Conservation (phyloP, 1,140 invertebrate genomes). For the Stegodyphus mimosarum region DNA sequence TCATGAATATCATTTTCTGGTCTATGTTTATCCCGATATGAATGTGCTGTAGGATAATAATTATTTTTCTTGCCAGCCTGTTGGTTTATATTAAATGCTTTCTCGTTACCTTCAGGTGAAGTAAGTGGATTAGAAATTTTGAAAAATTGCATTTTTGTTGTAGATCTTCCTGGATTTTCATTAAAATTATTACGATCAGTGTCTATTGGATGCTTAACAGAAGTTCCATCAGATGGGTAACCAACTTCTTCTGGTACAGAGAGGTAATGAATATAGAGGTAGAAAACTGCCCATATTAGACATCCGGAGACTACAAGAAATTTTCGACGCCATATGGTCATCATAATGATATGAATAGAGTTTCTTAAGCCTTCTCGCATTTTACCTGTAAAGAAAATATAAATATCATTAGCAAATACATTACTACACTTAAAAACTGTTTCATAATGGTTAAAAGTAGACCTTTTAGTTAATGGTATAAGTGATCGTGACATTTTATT, state of each 20-base stretch:
- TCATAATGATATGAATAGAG: conserved; percentile 15
- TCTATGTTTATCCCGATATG: background rate
- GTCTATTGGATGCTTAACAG: conserved; percentile 36
- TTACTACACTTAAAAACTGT: background rate
- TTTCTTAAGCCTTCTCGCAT: conserved; percentile 25
- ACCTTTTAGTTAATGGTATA: too few species aligned
- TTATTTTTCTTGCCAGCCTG: background rate
- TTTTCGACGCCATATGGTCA: conserved; percentile 48
- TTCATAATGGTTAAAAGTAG: background rate
- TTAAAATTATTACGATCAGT: background rate
- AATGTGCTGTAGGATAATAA: background rate
- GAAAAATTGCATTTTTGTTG: background rate
- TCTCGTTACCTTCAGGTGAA: background rate
- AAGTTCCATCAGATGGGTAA: background rate
- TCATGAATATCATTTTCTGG: conserved; percentile 26
- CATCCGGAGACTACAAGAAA: conserved; percentile 8
- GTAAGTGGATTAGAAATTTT: background rate
- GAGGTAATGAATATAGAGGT: conserved; percentile 40
- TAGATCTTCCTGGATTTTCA: too few species aligned
- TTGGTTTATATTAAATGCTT: background rate
- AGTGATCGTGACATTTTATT: too few species aligned
- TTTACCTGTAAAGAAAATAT: background rate
- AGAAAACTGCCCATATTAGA: conserved; percentile 42
- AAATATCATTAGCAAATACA: background rate
- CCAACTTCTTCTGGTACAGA: conserved; percentile 15